Conservation (phyloP, 2,888 invertebrate genomes). For the Cephus nigrinus region DNA sequence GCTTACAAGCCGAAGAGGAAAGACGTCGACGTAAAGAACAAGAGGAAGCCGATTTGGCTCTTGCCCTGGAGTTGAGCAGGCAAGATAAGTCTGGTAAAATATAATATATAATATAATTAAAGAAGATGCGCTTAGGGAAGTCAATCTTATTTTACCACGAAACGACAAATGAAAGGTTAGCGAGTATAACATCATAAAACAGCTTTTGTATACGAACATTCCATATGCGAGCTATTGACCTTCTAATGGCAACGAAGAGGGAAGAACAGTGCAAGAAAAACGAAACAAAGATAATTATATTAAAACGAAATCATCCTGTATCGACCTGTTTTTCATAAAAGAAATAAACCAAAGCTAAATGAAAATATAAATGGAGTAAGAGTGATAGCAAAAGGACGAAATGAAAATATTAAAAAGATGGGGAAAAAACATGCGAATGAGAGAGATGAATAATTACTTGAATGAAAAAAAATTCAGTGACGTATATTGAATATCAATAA, state of each 20-base stretch:
- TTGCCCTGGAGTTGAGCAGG: constrained; percentile 78
- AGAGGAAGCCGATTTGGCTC: constrained; percentile 77
- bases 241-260: background rate
- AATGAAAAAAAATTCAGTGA: background rate
- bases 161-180: background rate
- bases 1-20: constrained; percentile 73
- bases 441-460: too few relatives aligned
- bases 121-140: background rate
- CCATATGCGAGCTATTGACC: background rate
- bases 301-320: background rate
- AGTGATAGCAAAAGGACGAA: background rate
- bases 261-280: background rate
- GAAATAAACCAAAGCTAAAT: background rate
- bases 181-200: background rate
- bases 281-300: background rate
- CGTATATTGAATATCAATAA: background rate
- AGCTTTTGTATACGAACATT: background rate
- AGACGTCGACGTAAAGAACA: constrained; percentile 71
- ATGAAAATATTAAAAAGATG: background rate
- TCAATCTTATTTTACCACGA: background rate
- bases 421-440: too few relatives aligned
- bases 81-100: constrained; percentile 59
- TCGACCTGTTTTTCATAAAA: background rate
- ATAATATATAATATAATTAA: constrained; percentile 16
- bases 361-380: background rate